These are phyloP conservation scores for Clarias gariepinus DNA, from an alignment of 2,113 vertebrate genomes.

Conservation along the genomic window DNA sequence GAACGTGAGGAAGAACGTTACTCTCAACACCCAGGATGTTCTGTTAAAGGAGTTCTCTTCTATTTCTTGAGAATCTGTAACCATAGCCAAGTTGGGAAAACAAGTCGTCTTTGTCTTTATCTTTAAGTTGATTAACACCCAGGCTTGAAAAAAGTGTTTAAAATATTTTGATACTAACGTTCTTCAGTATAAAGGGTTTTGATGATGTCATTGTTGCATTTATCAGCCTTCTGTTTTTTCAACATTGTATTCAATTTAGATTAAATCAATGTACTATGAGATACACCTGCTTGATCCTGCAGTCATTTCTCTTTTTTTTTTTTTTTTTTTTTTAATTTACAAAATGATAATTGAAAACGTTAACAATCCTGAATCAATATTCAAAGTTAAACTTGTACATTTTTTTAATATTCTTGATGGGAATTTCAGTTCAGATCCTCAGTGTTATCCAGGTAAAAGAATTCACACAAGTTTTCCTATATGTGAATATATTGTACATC, in stretches of 20 bases:
- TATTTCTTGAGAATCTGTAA: slow-evolving; percentile 83
- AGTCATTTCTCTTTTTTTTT: not conserved
- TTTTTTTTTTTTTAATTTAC: not conserved
- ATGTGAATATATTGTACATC: no score
- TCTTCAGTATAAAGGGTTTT: not conserved
- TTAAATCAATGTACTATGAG: no score
- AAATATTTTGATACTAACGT: not conserved
- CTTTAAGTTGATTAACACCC: not conserved
- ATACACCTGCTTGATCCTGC: not conserved
- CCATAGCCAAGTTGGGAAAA: not conserved
- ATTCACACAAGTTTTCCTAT: no score
- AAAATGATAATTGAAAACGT: no score
- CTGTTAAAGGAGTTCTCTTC: slow-evolving; percentile 97
- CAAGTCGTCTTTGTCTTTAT: not conserved
- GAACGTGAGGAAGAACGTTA: no score
- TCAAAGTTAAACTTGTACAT: no score
- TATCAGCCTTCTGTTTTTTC: no score
- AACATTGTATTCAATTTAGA: no score
- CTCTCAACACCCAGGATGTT: slow-evolving; percentile 91
- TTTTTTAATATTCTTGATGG: no score
- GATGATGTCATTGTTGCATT: no score
- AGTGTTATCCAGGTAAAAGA: no score
- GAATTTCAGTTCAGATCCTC: no score
- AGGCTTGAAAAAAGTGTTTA: not conserved
- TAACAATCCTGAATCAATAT: slow-evolving; percentile 46